Evolutionary conservation across 2,888 invertebrate genomes (phyloP).

Genomic region (Omphaloscelis lunosa): DNA sequence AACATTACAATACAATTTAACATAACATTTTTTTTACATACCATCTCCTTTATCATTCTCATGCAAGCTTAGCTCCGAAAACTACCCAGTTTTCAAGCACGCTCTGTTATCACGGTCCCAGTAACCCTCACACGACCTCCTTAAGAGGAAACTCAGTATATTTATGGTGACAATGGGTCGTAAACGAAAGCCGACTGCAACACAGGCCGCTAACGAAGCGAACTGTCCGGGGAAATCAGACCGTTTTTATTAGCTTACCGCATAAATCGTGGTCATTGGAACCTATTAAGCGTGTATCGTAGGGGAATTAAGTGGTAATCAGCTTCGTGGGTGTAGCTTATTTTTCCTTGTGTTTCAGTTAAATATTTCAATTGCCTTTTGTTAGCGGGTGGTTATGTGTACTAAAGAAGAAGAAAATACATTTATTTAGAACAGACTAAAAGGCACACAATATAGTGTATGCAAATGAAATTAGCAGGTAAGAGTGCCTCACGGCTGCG

Average conservation of each 20-base stretch:
- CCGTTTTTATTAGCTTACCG: slow-evolving; percentile 81
- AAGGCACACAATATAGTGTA: no score
- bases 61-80: slow-evolving; percentile 5
- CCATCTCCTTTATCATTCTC: not conserved
- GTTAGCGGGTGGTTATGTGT: not conserved
- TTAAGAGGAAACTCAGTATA: slow-evolving; percentile 69
- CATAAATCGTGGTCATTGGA: slow-evolving; percentile 79
- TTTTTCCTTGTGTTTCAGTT: slow-evolving; percentile 13
- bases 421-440: no score
- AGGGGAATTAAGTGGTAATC: slow-evolving; percentile 65
- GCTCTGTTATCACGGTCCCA: slow-evolving; percentile 48
- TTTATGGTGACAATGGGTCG: slow-evolving; percentile 76
- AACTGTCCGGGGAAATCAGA: slow-evolving; percentile 83
- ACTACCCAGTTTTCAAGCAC: slow-evolving; percentile 15
- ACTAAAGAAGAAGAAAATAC: no score
- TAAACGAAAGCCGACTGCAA: slow-evolving; percentile 71
- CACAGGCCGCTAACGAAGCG: slow-evolving; percentile 79
- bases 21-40: not conserved
- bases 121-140: slow-evolving; percentile 50
- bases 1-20: not conserved
- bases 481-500: no score
- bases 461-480: no score
- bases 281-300: slow-evolving; percentile 76
- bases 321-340: slow-evolving; percentile 38
- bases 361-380: slow-evolving; percentile 23